Evolutionary conservation across 2,797 vertebrate genomes (phyloP), one percentile per base, ranked within the genome.

Genomic region (Squalus acanthias): DNA sequence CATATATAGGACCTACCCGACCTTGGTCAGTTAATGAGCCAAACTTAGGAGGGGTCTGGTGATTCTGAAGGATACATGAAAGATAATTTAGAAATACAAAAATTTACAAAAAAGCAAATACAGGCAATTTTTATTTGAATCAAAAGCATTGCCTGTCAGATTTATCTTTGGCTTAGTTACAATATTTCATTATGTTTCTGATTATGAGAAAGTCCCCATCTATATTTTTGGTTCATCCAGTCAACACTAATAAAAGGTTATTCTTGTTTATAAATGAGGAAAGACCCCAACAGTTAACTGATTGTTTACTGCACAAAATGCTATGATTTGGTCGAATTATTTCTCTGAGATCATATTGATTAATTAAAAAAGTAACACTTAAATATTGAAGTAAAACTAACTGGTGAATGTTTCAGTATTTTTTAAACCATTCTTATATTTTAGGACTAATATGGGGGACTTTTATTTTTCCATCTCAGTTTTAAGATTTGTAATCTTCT

Each of bases 1-100:
- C 67, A 97, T 96, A 95, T 82, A 79, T 96, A 98, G 24, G 69
- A 99, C 99, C 96, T 99, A 99, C 98, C 99, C 98, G 98, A 98
- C 98, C 98, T 96, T 96, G 98, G 97, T 99, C 98, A 98, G 98
- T 98, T 97, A 98, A 98, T 98, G 98, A 98, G 97, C 97, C 97
- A 97, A 98, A 98, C 97, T 98, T 98, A 98, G 97, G 97, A n/a
- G 97, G 97, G 57, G 97, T 98, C 97, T 97, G 97, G 97, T 97
- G 97, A 96, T 96, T 97, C 98, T 98, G 97, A 97, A 97, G 97
- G 97, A 97, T 95, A 97, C 97, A 97, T 53, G 96, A 98, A 97
- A 98, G 97, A 97, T 96, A 97, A 96, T 97, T 97, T 97, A 97
- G 96, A 39, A 96, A 22, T 93, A 74, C 29, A 57, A 95, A 72